These are phyloP conservation scores for Pediacus dermestoides DNA, from an alignment of 2,888 invertebrate genomes.

Conservation along the genomic window DNA sequence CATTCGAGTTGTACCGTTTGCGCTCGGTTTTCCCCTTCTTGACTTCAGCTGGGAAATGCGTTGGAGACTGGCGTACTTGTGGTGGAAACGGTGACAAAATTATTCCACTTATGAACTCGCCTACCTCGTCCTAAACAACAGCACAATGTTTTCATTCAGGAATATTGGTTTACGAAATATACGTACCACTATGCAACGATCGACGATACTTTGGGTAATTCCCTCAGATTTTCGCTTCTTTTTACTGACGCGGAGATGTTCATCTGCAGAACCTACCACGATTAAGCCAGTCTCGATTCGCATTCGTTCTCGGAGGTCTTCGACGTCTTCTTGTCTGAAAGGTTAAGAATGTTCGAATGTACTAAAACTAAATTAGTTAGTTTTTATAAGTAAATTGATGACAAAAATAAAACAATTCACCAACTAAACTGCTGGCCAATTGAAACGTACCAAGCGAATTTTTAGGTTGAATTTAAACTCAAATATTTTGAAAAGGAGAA, in stretches of 20 bases:
- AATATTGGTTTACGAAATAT: constrained; percentile 6
- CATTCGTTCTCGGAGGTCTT: constrained; percentile 72
- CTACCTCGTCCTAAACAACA: constrained; percentile 58
- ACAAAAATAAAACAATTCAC: not conserved
- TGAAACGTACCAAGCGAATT: too few relatives aligned
- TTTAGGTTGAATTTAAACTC: too few relatives aligned
- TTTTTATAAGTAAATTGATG: not conserved
- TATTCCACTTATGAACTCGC: constrained; percentile 61
- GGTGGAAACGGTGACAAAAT: constrained; percentile 59
- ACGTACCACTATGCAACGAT: constrained; percentile 67
- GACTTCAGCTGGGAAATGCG: constrained; percentile 31
- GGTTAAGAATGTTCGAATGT: constrained; percentile 10
- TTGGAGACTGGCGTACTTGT: constrained; percentile 48
- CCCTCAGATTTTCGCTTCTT: constrained; percentile 68
- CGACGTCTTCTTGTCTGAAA: constrained; percentile 68
- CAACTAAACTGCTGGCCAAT: too few relatives aligned
- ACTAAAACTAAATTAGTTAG: not conserved
- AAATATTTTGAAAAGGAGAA: too few relatives aligned
- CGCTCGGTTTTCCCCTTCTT: constrained; percentile 43
- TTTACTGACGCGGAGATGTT: constrained; percentile 66
- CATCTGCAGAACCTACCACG: constrained; percentile 77
- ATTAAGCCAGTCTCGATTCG: constrained; percentile 71
- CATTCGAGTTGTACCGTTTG: constrained; percentile 54
- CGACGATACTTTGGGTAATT: constrained; percentile 76
- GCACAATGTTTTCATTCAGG: constrained; percentile 8